Evolutionary conservation across 2,113 vertebrate species (phyloP).

Genomic region (Equus przewalskii): DNA sequence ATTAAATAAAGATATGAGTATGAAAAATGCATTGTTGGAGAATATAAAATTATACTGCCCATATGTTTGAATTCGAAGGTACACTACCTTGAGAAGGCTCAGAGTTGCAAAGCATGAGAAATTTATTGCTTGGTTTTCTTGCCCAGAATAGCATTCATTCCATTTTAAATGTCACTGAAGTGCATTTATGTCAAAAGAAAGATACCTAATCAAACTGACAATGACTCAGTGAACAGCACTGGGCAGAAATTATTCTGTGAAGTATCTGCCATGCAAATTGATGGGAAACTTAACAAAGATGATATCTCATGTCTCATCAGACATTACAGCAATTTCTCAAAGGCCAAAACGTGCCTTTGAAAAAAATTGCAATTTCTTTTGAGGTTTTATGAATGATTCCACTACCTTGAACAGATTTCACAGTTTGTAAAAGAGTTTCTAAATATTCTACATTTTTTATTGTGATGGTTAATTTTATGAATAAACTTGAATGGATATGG

Average conservation of each 20-base stretch:
- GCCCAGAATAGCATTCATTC: constrained; percentile 25
- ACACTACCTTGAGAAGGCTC: constrained; percentile 54
- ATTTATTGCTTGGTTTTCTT: constrained; percentile 57
- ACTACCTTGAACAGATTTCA: not conserved
- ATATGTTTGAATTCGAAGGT: constrained; percentile 69
- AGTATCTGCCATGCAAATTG: constrained; percentile 82
- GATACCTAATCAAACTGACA: constrained; percentile 78
- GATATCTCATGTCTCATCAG: constrained; percentile 78
- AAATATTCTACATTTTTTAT: constrained; percentile 22
- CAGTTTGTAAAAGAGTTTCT: not conserved
- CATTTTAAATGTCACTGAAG: constrained; percentile 69
- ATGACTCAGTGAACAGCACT: constrained; percentile 80
- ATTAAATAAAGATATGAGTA: constrained; percentile 31
- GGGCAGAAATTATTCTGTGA: constrained; percentile 67
- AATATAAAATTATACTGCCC: constrained; percentile 63
- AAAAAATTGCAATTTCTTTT: constrained; percentile 21
- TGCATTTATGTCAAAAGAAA: constrained; percentile 69
- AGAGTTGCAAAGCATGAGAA: constrained; percentile 39
- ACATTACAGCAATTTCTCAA: constrained; percentile 71
- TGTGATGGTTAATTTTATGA: not conserved
- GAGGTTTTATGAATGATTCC: not conserved
- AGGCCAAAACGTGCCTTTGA: constrained; percentile 52
- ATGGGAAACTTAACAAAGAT: constrained; percentile 69
- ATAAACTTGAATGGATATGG: not conserved
- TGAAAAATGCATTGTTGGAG: constrained; percentile 64